Base-by-base conservation (phyloP, 2,797 vertebrate genomes). In the Enoplosus armatus region DNA sequence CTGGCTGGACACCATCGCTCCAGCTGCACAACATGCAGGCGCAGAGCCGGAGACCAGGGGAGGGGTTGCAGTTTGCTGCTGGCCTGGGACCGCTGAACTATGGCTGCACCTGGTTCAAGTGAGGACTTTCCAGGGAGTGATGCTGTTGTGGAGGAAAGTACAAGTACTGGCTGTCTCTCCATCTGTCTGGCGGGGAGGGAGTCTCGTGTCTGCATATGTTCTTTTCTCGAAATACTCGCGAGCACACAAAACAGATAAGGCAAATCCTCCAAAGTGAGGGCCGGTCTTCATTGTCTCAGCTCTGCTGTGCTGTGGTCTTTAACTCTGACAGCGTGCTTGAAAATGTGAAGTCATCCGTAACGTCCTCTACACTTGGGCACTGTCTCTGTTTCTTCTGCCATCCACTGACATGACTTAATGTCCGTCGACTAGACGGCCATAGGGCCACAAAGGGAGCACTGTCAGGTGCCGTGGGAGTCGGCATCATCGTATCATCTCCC, bases 31-130 rank as follows among this genome's bases (percentile, higher is more conserved):
- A 27, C 71, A 43, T 18, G 11, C 15, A 10, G 45, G 73, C 50
- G 39, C 51, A 22, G 41, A 76, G 72, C 60, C 60, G 73, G 55
- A 59, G 35, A 59, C 3, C 3, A 37, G 48, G 47, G 39, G 47
- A 82, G 55, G 1, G 66, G 65, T 50, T 78, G 62, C 61, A 43
- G 63, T 51, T 24, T 65, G 47, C 39, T 64, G 59, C 14, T 80
- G 72, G 43, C 29, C 33, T 15, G 31, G 31, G 20, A 22, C 24
- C 27, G 31, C 35, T 48, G 64, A 39, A 8, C 9, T 37, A 54
- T 3, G 31, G 59, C 85, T 72, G 83, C 77, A 80, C 75, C 75
- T 78, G 86, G 74, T 84, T 85, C 60, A 65, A 26, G 79, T 64
- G 45, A 86, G 73, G 85, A 82, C 75, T 70, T 12, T 77, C n/a